A percentile compares a stretch with the other conserved stretches of the same genome.
phyloP scores from a whole-genome alignment of 1,140 invertebrate species.

The Drosophila mojavensis region DNA sequence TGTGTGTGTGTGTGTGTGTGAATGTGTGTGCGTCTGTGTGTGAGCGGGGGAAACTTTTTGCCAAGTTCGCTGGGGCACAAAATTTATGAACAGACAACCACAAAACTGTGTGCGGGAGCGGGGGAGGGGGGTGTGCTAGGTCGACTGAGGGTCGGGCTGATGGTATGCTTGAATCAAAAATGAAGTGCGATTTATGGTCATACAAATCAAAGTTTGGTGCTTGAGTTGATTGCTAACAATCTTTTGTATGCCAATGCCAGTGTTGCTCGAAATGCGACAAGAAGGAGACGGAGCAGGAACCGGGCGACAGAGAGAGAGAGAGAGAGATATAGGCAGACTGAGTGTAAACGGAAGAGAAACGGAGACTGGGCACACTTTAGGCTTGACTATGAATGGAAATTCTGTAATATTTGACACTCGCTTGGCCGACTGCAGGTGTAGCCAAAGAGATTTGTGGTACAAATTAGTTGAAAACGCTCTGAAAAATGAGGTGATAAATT shows the following conservation, averaged over 20 bases:
- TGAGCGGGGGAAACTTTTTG: conserved; percentile 44
- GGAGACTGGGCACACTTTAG: conserved; percentile 13
- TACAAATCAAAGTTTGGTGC: conserved; percentile 76
- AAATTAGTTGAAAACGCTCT: conserved; percentile 64
- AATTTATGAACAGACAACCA: conserved; percentile 66
- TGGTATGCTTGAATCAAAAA: conserved; percentile 58
- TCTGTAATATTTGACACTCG: conserved; percentile 48
- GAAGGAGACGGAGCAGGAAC: background rate
- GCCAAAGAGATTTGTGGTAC: conserved; percentile 51
- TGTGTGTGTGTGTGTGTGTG: background rate
- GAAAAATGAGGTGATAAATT: conserved; percentile 69
- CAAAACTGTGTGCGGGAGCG: conserved; percentile 44
- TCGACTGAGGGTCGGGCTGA: background rate
- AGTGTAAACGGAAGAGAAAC: no score
- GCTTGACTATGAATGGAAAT: conserved; percentile 6
- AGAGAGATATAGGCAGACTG: no score
- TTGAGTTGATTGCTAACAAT: conserved; percentile 72
- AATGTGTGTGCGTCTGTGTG: no score
- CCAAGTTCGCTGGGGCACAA: conserved; percentile 46
- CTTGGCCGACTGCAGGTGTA: conserved; percentile 40
- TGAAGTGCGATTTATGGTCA: conserved; percentile 77
- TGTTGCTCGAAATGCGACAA: conserved; percentile 9
- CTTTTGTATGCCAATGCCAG: conserved; percentile 48
- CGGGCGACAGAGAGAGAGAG: no score
- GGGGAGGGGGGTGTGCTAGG: background rate